phyloP scores from a whole-genome alignment of 2,888 invertebrate species.

The Romanomermis culicivorax region DNA sequence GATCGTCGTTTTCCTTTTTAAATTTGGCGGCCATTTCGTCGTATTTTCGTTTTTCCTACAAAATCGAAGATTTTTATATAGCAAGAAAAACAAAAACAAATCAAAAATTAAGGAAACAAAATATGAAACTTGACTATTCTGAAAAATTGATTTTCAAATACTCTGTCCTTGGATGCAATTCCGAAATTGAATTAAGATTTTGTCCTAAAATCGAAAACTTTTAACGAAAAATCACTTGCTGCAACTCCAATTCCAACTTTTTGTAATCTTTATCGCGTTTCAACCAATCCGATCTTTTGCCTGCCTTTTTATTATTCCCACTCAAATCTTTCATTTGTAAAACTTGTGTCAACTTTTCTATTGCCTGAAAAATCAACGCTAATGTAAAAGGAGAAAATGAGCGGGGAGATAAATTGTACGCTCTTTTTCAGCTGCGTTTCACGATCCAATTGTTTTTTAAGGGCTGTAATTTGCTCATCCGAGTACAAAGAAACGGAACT shows the following conservation, averaged over 20 bases:
- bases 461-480: constrained; percentile 55
- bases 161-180: background rate
- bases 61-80: too few relatives aligned
- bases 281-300: constrained; percentile 51
- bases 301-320: constrained; percentile 37
- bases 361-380: constrained; percentile 63
- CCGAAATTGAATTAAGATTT: too few relatives aligned
- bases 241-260: constrained; percentile 75
- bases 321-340: constrained; percentile 73
- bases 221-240: constrained; percentile 36
- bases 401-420: background rate
- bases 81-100: background rate
- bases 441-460: constrained; percentile 58
- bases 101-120: background rate
- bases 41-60: constrained; percentile 69
- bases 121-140: background rate
- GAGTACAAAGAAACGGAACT: background rate
- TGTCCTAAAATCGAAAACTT: background rate
- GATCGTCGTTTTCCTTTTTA: constrained; percentile 64
- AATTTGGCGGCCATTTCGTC: constrained; percentile 61
- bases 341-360: constrained; percentile 87
- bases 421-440: constrained; percentile 34
- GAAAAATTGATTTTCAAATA: background rate
- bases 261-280: constrained; percentile 86
- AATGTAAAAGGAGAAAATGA: background rate